Conservation (phyloP, 2,113 vertebrate genomes). For the Himantopus leucocephalus region DNA sequence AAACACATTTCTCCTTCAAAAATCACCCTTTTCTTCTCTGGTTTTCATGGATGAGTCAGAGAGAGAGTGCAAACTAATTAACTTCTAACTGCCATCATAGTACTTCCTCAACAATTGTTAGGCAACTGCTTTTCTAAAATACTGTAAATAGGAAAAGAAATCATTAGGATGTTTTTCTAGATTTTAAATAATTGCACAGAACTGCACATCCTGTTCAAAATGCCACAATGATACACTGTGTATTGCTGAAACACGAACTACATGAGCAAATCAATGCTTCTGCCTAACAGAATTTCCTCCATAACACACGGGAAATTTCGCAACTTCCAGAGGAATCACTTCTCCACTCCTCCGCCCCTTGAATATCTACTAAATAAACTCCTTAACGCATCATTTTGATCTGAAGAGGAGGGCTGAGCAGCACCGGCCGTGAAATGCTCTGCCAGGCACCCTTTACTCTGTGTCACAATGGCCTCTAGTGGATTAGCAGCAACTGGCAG, state of each 20-base stretch:
- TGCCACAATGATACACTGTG: not conserved
- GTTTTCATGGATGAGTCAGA: not conserved
- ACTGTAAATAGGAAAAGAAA: not conserved
- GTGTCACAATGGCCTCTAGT: conserved; percentile 85
- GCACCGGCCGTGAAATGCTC: not conserved
- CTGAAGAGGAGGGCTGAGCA: not conserved
- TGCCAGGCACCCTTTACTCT: conserved; percentile 33
- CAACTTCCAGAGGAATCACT: not conserved
- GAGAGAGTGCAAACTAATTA: not conserved
- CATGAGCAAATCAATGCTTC: not conserved
- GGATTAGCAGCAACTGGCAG: conserved; percentile 82
- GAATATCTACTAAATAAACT: not conserved
- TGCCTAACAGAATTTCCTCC: not conserved
- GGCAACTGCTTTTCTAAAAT: not conserved
- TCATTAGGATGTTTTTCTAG: not conserved
- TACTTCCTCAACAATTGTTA: not conserved
- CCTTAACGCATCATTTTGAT: not conserved
- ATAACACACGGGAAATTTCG: not conserved
- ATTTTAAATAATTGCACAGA: not conserved
- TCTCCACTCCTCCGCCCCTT: not conserved
- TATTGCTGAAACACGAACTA: not conserved
- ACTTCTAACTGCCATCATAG: not conserved
- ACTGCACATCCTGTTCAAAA: not conserved
- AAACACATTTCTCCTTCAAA: not conserved
- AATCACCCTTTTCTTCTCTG: not conserved